These are phyloP conservation scores for Orchestia grillus DNA, from an alignment of 1,140 invertebrate genomes.

Conservation along the genomic window DNA sequence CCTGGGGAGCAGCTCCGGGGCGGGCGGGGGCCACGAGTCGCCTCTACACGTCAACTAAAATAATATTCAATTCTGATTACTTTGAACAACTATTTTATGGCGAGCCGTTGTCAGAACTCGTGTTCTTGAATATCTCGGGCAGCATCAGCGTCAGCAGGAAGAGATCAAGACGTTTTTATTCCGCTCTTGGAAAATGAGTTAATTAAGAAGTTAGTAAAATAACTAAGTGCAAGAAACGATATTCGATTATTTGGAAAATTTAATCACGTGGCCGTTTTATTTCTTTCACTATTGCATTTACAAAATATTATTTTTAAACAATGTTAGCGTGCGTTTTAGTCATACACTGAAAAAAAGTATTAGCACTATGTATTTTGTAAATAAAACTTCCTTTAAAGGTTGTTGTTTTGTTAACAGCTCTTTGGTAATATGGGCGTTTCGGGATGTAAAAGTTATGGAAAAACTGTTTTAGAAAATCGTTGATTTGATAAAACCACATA, in stretches of 20 bases:
- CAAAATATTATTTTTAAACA: too few relatives aligned
- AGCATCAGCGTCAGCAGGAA: background rate
- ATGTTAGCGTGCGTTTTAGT: too few relatives aligned
- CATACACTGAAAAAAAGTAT: too few relatives aligned
- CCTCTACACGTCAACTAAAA: background rate
- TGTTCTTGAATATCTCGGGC: background rate
- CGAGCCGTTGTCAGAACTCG: background rate
- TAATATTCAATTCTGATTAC: background rate
- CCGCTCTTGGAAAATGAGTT: too few relatives aligned
- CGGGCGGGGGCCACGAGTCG: background rate
- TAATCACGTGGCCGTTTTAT: too few relatives aligned
- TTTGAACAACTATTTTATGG: background rate
- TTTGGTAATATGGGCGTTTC: background rate
- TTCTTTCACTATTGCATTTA: too few relatives aligned
- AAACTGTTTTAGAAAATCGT: background rate
- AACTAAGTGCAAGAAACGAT: too few relatives aligned
- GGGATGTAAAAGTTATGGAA: background rate
- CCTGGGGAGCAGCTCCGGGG: background rate
- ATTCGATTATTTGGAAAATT: too few relatives aligned
- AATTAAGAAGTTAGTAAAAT: too few relatives aligned
- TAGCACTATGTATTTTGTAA: background rate
- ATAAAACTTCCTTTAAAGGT: background rate
- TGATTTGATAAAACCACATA: background rate
- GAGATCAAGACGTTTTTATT: background rate
- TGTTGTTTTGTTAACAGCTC: background rate